Evolutionary conservation across 2,888 invertebrate species (phyloP), one percentile per base, ranked within the genome.

Genomic region (Branchipolynoe longqiensis): DNA sequence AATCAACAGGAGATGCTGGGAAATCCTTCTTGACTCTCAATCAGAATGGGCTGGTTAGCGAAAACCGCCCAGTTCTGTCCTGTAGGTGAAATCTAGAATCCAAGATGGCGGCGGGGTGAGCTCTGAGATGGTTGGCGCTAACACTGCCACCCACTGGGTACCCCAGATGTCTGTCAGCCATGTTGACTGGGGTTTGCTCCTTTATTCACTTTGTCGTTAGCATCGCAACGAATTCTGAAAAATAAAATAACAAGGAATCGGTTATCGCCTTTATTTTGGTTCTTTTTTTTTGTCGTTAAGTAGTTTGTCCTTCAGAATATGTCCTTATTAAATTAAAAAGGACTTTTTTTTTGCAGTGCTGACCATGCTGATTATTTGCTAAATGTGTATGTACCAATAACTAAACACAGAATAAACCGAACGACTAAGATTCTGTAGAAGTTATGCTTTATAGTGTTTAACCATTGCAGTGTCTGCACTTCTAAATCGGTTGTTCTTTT

Each of bases 221-320:
- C 90, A 90, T 90, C 40, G 87, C 88, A 33, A 90, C 90, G 85
- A 90, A 90, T 85, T 90, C 90, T 90, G 90, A 38, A 89, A 88
- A 82, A 69, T 83, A 59, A 85, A 62, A 73, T 48, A 18, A 18
- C 8, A 41, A 82, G 31, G 25, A 86, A 33, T 18, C 38, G 64
- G n/a, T 18, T 25, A 18, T 28, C 22, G 6, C 6, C n/a, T 62
- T 8, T 62, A 62, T 22, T 22, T 62, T 25, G 62, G 48, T 48
- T 48, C 18, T 12, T 12, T 18, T 12, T 48, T 18, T 18, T 18
- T 18, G 18, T 48, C 48, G 18, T 48, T 12, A 48, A 48, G 48
- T 18, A 12, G 8, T 48, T 12, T 48, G 18, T 8, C 8, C 48
- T 48, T 48, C 8, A 48, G 48, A 12, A 48, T 8, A 12, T 48